Percentiles rank a stretch among this genome's conserved stretches.
These are phyloP conservation scores for Fissipunctia ypsillon DNA, from an alignment of 2,888 invertebrate species.

Conservation along the genomic window DNA sequence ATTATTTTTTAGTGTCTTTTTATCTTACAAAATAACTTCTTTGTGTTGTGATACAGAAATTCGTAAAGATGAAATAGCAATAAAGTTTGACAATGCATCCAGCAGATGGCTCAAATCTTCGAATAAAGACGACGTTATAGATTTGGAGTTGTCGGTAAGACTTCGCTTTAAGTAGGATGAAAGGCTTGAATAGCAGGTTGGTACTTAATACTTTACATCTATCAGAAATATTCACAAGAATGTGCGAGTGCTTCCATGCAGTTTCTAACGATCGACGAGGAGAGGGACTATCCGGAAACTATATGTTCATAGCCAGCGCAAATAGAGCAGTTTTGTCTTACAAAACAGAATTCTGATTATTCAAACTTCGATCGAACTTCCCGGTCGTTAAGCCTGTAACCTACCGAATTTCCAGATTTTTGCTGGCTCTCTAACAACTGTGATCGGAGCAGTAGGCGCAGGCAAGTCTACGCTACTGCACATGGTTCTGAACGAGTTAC, in stretches of 20 bases:
- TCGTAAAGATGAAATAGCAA: conserved; percentile 71
- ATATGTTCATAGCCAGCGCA: not conserved
- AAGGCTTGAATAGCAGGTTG: not conserved
- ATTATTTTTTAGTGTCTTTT: not conserved
- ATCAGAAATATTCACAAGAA: not conserved
- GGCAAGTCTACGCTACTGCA: conserved; percentile 92
- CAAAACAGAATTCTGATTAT: not conserved
- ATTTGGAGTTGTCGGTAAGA: conserved; percentile 85
- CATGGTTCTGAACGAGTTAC: conserved; percentile 94
- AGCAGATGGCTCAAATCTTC: conserved; percentile 88
- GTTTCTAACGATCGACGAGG: not conserved
- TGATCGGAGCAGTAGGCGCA: conserved; percentile 91
- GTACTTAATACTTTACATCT: not conserved
- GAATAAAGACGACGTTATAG: conserved; percentile 82
- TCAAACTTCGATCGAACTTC: not conserved
- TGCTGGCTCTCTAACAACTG: conserved; percentile 89
- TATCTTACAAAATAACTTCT: not conserved
- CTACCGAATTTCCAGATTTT: conserved; percentile 71
- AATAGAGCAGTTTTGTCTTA: not conserved
- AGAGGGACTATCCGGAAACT: not conserved
- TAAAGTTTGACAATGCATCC: conserved; percentile 84
- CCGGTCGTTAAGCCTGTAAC: too few species aligned
- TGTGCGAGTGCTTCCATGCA: not conserved
- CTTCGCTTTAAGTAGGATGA: not conserved
- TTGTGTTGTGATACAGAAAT: conserved; percentile 60